Evolutionary conservation across 2,113 vertebrate genomes (phyloP).

Genomic region (Crotalus helleri): DNA sequence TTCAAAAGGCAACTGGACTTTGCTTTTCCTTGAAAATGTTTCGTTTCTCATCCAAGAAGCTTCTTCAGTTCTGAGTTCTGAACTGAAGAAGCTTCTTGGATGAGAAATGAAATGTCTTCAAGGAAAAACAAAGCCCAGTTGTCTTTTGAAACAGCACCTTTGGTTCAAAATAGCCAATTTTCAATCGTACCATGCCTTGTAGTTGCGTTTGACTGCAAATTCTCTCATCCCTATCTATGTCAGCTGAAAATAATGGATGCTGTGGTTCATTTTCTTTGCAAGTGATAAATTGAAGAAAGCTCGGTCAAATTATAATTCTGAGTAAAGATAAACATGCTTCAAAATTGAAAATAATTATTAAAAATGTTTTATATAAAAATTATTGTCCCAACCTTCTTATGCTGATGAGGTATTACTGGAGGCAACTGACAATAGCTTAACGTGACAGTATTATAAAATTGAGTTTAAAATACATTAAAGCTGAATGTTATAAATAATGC

Average conservation of each 20-base stretch:
- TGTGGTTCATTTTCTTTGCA: not conserved
- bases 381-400: not conserved
- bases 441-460: not conserved
- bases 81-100: not conserved
- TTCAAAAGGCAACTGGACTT: not conserved
- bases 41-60: not conserved
- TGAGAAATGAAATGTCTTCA: not conserved
- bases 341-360: not conserved
- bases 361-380: not conserved
- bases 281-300: not conserved
- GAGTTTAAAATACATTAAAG: not conserved
- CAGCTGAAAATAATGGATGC: not conserved
- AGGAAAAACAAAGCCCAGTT: not conserved
- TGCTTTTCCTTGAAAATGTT: not conserved
- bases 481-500: not conserved
- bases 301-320: not conserved
- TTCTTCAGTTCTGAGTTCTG: not conserved
- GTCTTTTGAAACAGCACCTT: not conserved
- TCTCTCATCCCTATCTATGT: not conserved
- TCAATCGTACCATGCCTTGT: not conserved
- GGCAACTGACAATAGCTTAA: not conserved
- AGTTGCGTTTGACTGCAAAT: not conserved
- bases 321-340: not conserved
- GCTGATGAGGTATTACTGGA: not conserved
- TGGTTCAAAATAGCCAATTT: not conserved